These are phyloP conservation scores for Labrus mixtus DNA, from an alignment of 2,113 vertebrate species.

Conservation along the genomic window DNA sequence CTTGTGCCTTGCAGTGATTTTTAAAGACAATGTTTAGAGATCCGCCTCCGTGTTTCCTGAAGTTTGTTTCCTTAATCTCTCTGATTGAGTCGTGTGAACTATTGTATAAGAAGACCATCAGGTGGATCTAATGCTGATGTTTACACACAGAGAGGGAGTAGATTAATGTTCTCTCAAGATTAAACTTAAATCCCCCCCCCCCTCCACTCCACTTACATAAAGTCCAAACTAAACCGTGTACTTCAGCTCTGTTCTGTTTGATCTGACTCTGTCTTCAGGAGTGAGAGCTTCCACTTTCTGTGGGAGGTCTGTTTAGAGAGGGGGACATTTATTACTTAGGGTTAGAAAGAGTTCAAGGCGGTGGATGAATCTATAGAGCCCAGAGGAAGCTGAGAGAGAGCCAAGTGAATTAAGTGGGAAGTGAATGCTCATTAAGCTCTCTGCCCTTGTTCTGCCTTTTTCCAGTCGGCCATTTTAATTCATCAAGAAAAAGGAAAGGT, in stretches of 20 bases:
- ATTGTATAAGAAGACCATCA: neutral
- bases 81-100: neutral
- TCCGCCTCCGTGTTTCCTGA: neutral
- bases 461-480: neutral
- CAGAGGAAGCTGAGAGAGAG: neutral
- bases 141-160: slow-evolving; percentile 17
- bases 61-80: neutral
- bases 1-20: no score
- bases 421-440: neutral
- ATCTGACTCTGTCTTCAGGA: neutral
- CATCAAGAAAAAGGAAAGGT: neutral
- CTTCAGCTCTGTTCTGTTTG: neutral
- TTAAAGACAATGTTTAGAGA: neutral
- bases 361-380: neutral
- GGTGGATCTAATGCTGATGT: neutral
- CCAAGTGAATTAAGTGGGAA: neutral
- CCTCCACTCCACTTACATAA: neutral
- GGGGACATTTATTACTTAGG: slow-evolving; percentile 4
- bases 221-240: slow-evolving; percentile 1
- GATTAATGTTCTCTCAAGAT: slow-evolving; percentile 30
- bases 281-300: neutral
- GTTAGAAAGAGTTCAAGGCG: slow-evolving; percentile 1
- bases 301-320: neutral
- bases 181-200: slow-evolving; percentile 15
- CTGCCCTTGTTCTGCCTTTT: neutral